Evolutionary conservation across 2,888 invertebrate species (phyloP).

Genomic region (Dolichomitus sp.): DNA sequence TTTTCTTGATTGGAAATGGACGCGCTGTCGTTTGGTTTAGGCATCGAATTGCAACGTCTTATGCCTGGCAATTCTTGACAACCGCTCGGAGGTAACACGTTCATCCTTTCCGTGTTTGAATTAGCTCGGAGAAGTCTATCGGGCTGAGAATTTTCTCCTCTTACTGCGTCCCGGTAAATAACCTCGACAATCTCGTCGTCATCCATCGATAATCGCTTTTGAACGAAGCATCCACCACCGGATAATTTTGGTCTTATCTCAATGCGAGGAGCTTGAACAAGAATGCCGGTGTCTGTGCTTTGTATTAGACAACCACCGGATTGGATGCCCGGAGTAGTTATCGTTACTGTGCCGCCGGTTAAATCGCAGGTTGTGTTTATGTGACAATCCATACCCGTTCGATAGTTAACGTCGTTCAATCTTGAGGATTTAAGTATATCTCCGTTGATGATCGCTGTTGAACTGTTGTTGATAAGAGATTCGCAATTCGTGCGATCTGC

Average conservation of each 20-base stretch:
- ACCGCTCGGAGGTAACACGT: conserved; percentile 77
- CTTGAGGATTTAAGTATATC: conserved; percentile 13
- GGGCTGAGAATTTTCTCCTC: not conserved
- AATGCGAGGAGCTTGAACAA: conserved; percentile 75
- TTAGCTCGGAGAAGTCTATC: conserved; percentile 14
- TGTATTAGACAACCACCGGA: conserved; percentile 76
- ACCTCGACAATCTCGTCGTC: conserved; percentile 33
- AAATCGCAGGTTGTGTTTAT: conserved; percentile 77
- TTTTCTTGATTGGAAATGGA: not conserved
- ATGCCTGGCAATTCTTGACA: conserved; percentile 82
- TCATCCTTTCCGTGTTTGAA: conserved; percentile 30
- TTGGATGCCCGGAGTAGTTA: conserved; percentile 75
- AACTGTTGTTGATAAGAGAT: not conserved
- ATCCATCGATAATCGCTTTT: conserved; percentile 71
- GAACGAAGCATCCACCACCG: conserved; percentile 74
- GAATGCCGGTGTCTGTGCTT: conserved; percentile 70
- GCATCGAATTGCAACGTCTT: conserved; percentile 54
- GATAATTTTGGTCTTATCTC: conserved; percentile 78
- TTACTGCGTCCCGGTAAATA: conserved; percentile 36
- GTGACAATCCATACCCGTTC: conserved; percentile 66
- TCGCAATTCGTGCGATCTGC: not conserved
- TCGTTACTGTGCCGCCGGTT: conserved; percentile 78
- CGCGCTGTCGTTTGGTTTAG: not conserved
- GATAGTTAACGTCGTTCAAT: not conserved
- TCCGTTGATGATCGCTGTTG: not conserved